Evolutionary conservation across 2,888 invertebrate species (phyloP), one percentile per base, ranked within the genome.

Genomic region (Slavum lentiscoides): DNA sequence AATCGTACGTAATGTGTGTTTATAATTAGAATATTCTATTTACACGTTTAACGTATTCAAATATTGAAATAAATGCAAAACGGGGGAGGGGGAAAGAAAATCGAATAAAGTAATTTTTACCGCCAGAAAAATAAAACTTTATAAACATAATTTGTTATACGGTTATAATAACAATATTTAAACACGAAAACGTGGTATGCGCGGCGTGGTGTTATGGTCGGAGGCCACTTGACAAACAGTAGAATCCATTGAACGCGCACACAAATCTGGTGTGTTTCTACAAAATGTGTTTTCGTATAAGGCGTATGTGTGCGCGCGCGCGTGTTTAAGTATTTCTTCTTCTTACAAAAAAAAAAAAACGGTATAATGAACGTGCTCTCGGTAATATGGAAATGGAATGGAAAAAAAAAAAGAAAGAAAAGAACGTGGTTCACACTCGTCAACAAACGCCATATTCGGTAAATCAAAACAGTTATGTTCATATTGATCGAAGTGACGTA

Each of bases 401-500:
- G 62, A 13, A 13, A 13, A 13, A 13, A 11, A 13, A 13, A 49
- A 13, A 49, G 53, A 62, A 69, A 39, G 53, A 43, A 66, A 80
- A 66, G 72, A 80, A 80, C 80, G 70, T 66, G 80, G 80, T 64
- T 64, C 39, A 39, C 80, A 53, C 39, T 77, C 80, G 80, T 80
- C 80, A 80, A 72, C 80, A 72, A 80, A 70, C 72, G 43, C 77
- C 77, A 37, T 80, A 80, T 80, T 80, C 58, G 72, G 80, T 64
- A 72, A 72, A 80, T 80, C 80, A 80, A 80, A 80, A 80, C 70
- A 69, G 68, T 77, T 69, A 70, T 62, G 69, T 69, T 70, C 70
- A 39, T 72, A 72, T 77, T 77, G 80, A 80, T 80, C 62, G 70
- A 61, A 64, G 58, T 80, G 80, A 80, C 80, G 80, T 80, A 80